These are phyloP conservation scores for Phaetusa simplex DNA, from an alignment of 2,113 vertebrate genomes.

Conservation along the genomic window DNA sequence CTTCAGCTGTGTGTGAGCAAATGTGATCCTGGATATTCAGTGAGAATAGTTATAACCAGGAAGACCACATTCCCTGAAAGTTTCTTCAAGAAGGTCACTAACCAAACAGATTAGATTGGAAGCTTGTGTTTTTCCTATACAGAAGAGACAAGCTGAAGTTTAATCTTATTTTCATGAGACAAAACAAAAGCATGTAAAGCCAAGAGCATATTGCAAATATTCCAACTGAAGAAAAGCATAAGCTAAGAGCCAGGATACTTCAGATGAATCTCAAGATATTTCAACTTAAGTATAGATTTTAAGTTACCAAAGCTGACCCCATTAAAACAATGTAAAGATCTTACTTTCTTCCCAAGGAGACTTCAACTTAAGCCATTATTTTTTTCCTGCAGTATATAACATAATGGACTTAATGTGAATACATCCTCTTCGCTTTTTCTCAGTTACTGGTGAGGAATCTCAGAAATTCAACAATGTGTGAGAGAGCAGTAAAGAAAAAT, in stretches of 20 bases:
- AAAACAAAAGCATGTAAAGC: background rate
- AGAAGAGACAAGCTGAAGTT: background rate
- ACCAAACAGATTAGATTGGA: background rate
- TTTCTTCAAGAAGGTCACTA: background rate
- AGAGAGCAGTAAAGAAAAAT: background rate
- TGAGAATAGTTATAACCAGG: background rate
- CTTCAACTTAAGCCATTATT: background rate
- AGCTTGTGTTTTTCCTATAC: background rate
- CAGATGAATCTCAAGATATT: background rate
- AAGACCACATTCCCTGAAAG: background rate
- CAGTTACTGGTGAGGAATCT: background rate
- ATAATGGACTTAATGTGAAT: background rate
- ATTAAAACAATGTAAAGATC: background rate
- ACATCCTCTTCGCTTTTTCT: background rate
- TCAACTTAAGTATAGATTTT: rapidly evolving
- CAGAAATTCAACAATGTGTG: background rate
- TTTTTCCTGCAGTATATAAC: background rate
- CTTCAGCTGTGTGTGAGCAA: background rate
- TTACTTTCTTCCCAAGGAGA: background rate
- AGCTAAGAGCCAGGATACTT: background rate
- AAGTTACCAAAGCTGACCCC: background rate
- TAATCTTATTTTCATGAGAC: background rate
- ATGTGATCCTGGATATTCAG: background rate
- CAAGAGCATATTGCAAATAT: background rate
- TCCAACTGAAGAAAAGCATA: background rate